Evolutionary conservation across 2,888 invertebrate genomes (phyloP).

Genomic region (Sinelater perroti): DNA sequence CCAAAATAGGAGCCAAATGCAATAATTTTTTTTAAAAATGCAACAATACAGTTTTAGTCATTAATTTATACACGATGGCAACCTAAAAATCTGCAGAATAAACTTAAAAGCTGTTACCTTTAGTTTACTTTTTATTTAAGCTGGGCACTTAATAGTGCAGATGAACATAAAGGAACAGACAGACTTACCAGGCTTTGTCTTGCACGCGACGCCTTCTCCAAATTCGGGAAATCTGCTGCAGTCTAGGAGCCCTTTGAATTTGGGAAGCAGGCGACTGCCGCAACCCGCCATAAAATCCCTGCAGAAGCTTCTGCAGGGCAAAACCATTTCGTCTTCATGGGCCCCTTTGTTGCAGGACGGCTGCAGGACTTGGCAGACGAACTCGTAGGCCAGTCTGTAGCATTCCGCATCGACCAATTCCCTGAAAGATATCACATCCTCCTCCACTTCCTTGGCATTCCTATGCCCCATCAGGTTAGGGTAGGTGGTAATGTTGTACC

Average conservation of each 20-base stretch:
- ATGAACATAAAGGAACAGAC: too few relatives aligned
- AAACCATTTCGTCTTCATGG: slow-evolving; percentile 66
- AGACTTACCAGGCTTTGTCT: slow-evolving; percentile 77
- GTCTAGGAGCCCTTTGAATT: slow-evolving; percentile 76
- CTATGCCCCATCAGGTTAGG: slow-evolving; percentile 81
- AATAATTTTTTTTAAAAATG: too few relatives aligned
- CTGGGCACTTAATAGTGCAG: background rate
- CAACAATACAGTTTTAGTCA: too few relatives aligned
- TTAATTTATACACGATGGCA: too few relatives aligned
- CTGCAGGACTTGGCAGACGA: slow-evolving; percentile 86
- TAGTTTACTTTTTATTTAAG: slow-evolving; percentile 1
- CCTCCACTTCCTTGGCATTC: slow-evolving; percentile 69
- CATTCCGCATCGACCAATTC: slow-evolving; percentile 92
- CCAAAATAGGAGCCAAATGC: too few relatives aligned
- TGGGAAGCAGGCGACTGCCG: slow-evolving; percentile 76
- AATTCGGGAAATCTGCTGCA: slow-evolving; percentile 84
- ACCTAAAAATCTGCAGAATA: too few relatives aligned
- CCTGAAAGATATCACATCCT: slow-evolving; percentile 82
- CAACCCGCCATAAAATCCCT: slow-evolving; percentile 85
- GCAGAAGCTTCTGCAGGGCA: slow-evolving; percentile 86
- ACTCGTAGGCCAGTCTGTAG: slow-evolving; percentile 86
- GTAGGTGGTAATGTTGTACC: slow-evolving; percentile 83
- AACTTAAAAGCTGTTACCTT: too few relatives aligned
- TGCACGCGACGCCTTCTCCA: slow-evolving; percentile 76
- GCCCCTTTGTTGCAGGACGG: slow-evolving; percentile 71